phyloP scores from a whole-genome alignment of 2,888 invertebrate species.

The Parascotia fuliginaria region DNA sequence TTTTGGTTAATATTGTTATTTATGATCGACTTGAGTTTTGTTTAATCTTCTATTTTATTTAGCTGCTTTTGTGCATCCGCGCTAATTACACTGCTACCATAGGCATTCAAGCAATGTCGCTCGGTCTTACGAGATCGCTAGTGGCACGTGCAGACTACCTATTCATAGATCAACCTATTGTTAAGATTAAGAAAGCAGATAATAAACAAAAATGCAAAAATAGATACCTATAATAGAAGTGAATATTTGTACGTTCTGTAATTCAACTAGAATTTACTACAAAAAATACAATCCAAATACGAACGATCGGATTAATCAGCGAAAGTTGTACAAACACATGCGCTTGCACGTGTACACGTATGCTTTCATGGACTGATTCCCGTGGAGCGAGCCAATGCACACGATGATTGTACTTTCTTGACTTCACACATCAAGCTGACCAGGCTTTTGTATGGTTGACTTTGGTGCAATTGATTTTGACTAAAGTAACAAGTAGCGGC shows the following conservation, averaged over 20 bases:
- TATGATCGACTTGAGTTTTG: not conserved
- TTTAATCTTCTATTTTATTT: too few relatives aligned
- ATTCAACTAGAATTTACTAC: too few relatives aligned
- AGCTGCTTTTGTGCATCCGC: too few relatives aligned
- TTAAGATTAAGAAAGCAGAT: too few relatives aligned
- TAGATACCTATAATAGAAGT: too few relatives aligned
- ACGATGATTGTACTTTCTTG: slow-evolving; percentile 54
- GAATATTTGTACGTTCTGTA: too few relatives aligned
- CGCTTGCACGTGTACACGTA: slow-evolving; percentile 30
- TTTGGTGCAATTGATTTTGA: not conserved
- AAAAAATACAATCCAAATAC: slow-evolving; percentile 7
- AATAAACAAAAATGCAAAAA: too few relatives aligned
- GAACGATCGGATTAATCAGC: slow-evolving; percentile 43
- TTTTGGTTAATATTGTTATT: not conserved
- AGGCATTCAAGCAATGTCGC: too few relatives aligned
- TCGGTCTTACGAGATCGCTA: too few relatives aligned
- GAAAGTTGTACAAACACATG: slow-evolving; percentile 46
- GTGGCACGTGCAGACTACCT: too few relatives aligned
- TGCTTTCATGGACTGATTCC: slow-evolving; percentile 58
- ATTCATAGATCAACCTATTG: too few relatives aligned
- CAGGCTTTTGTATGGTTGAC: not conserved
- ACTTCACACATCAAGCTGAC: slow-evolving; percentile 9
- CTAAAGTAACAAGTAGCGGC: not conserved
- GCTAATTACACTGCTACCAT: too few relatives aligned
- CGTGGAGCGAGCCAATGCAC: slow-evolving; percentile 44